Evolutionary conservation across 1,140 invertebrate genomes (phyloP), one percentile per base, ranked within the genome.

Genomic region (Ceratitis capitata): DNA sequence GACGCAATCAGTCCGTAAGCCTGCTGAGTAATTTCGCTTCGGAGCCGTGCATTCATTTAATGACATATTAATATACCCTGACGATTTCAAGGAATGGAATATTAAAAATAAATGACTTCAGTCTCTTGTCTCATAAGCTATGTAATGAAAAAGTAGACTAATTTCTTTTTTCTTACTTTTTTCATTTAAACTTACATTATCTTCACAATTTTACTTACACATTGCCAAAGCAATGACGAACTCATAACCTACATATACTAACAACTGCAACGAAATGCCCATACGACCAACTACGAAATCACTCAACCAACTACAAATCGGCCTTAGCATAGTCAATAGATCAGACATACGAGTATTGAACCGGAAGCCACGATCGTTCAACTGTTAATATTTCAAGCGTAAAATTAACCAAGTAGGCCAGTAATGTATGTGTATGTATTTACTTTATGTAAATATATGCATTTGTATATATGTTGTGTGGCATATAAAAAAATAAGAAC

Each of bases 371-470:
- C 19, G 39, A 7, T 2, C 69, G 69, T 78, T n/a, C 39, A 39
- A 78, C 39, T 45, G n/a, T 0, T 45, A 45, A 23, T 32, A 45
- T 45, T 78, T 78, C 69, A 45, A 78, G 69, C 69, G 69, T 78
- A 78, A 78, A 78, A 78, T 78, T 78, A 78, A 78, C 69, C 69
- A 78, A 78, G 39, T 78, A 45, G 69, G 39, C 69, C 19, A 78
- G 39, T 47, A 78, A 45, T 39, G 39, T 3, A 23, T 39, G n/a
- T n/a, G n/a, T n/a, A n/a, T n/a, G n/a, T n/a, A n/a, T n/a, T n/a
- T n/a, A n/a, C n/a, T n/a, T n/a, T n/a, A n/a, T n/a, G n/a, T n/a
- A n/a, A n/a, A n/a, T n/a, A n/a, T n/a, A n/a, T n/a, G n/a, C n/a
- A n/a, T n/a, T n/a, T n/a, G n/a, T n/a, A n/a, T n/a, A n/a, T n/a